Percentiles rank a stretch among this genome's conserved stretches.
These are phyloP conservation scores for Melieria picta DNA, from an alignment of 2,888 invertebrate genomes.

Conservation along the genomic window DNA sequence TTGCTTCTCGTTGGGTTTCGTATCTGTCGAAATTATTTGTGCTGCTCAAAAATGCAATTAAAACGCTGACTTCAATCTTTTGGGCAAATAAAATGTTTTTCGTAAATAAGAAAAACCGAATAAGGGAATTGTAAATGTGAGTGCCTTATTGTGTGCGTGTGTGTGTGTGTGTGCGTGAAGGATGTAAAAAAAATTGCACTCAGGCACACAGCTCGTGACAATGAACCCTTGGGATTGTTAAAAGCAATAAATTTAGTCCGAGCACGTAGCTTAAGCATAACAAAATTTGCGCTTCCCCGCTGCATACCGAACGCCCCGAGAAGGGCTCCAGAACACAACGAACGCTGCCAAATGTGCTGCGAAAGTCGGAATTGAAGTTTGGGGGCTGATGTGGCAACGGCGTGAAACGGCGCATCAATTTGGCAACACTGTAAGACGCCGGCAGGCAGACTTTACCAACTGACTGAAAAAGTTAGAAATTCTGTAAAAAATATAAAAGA, in stretches of 20 bases:
- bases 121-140: background rate
- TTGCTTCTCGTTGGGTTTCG: too few relatives aligned
- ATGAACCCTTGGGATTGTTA: conserved; percentile 45
- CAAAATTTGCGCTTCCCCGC: conserved; percentile 45
- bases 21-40: too few relatives aligned
- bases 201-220: conserved; percentile 36
- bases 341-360: too few relatives aligned
- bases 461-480: too few relatives aligned
- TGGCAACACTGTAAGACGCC: conserved; percentile 2
- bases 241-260: conserved; percentile 63
- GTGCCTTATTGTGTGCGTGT: too few relatives aligned
- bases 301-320: background rate
- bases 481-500: too few relatives aligned
- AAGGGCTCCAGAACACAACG: too few relatives aligned
- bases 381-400: background rate
- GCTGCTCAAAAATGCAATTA: background rate
- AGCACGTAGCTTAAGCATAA: conserved; percentile 62
- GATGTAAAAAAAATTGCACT: background rate
- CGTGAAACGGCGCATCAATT: background rate
- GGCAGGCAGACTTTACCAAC: too few relatives aligned
- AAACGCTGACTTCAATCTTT: background rate
- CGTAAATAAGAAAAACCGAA: background rate
- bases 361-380: too few relatives aligned
- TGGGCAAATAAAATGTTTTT: background rate
- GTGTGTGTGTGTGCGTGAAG: background rate